Evolutionary conservation across 2,113 vertebrate genomes (phyloP).

Genomic region (Clinocottus analis): DNA sequence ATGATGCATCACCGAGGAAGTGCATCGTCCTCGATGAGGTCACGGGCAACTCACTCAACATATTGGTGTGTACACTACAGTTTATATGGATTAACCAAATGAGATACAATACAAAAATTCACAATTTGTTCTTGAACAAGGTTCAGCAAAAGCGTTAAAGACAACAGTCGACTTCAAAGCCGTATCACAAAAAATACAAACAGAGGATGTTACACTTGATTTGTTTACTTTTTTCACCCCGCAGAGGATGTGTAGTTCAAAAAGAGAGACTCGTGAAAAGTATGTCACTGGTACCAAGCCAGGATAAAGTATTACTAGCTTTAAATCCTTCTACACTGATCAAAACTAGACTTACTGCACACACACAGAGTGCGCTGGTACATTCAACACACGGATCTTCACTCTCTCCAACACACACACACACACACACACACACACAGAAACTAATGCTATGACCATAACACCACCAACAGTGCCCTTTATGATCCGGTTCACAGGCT

Average conservation of each 20-base stretch:
- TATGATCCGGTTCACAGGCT: conserved; percentile 27
- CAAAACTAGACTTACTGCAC: conserved; percentile 62
- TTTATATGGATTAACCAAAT: background rate
- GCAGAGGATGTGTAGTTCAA: conserved; percentile 60
- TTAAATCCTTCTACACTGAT: conserved; percentile 76
- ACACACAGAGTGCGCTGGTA: conserved; percentile 32
- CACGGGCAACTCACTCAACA: background rate
- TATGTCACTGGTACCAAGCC: conserved; percentile 76
- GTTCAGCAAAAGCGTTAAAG: conserved; percentile 21
- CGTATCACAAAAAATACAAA: conserved; percentile 24
- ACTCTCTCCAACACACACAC: conserved; percentile 7
- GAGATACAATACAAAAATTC: background rate
- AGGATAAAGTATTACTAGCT: conserved; percentile 72
- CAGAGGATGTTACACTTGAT: conserved; percentile 36
- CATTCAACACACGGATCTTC: conserved; percentile 8
- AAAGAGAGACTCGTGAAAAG: conserved; percentile 62
- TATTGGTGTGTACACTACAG: no score
- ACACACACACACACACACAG: background rate
- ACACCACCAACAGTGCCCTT: conserved; percentile 43
- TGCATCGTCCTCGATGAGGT: no score
- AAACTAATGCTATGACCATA: conserved; percentile 34
- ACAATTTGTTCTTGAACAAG: conserved; percentile 6
- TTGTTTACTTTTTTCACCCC: conserved; percentile 9
- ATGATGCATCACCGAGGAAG: background rate
- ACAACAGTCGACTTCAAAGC: conserved; percentile 27